Evolutionary conservation across 2,113 vertebrate species (phyloP).

Genomic region (Taurulus bubalis): DNA sequence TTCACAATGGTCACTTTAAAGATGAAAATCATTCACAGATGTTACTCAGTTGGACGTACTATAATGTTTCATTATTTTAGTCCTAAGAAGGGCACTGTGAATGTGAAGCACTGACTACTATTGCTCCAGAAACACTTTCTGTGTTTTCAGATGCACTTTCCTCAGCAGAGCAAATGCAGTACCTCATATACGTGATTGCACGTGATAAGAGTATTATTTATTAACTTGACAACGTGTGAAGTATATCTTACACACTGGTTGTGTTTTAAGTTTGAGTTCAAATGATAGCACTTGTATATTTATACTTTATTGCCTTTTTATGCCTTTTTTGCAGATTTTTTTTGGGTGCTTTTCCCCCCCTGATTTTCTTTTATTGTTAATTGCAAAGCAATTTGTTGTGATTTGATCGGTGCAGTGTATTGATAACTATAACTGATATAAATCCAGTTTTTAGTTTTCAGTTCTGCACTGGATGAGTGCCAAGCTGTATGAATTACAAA

Average conservation of each 20-base stretch:
- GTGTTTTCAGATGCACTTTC: background rate
- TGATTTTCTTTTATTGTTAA: background rate
- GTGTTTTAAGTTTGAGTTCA: background rate
- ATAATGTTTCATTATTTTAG: background rate
- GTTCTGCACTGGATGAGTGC: background rate
- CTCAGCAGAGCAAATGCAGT: slow-evolving; percentile 3
- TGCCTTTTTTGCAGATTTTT: background rate
- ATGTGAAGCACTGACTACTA: background rate
- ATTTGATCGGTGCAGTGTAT: background rate
- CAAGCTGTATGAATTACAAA: background rate
- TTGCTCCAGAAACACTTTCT: background rate
- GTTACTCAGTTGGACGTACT: background rate
- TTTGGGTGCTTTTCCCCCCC: too few species aligned
- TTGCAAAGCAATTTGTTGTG: background rate
- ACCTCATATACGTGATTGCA: slow-evolving; percentile 18
- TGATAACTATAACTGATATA: background rate
- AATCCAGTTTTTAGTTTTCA: too few species aligned
- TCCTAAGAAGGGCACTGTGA: background rate
- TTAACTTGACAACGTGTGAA: background rate
- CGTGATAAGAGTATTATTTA: background rate
- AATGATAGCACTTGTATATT: background rate
- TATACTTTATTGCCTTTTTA: background rate
- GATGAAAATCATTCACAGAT: background rate
- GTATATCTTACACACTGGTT: background rate
- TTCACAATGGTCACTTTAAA: background rate